Conservation (phyloP, 2,797 vertebrate species). For the Sitta carolinensis region DNA sequence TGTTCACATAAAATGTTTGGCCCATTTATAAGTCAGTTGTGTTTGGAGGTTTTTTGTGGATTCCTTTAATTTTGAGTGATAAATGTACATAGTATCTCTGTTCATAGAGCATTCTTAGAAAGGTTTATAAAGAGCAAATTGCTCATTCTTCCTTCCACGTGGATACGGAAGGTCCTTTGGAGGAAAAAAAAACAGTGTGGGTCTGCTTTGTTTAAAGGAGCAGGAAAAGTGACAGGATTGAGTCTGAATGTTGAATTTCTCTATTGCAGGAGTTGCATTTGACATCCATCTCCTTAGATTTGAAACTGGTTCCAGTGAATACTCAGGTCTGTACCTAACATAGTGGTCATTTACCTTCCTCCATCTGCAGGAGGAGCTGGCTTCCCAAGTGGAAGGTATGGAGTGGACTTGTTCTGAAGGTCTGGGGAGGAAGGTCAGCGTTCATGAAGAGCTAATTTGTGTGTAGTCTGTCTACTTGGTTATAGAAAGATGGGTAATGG, state of each 20-base stretch:
- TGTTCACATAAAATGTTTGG: slow-evolving; percentile 28
- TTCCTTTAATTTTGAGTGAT: neutral
- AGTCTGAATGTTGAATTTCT: neutral
- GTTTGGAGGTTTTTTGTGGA: neutral
- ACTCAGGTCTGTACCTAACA: neutral
- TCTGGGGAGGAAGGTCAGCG: neutral
- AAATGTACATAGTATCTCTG: neutral
- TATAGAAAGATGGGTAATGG: neutral
- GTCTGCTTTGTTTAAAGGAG: neutral
- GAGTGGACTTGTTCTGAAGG: neutral
- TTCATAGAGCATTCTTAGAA: neutral
- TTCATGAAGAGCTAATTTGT: neutral
- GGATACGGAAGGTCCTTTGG: neutral
- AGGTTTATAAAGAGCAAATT: neutral
- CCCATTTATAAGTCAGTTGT: neutral
- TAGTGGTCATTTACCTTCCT: neutral
- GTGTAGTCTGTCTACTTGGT: neutral
- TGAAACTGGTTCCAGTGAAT: neutral
- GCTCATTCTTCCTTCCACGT: neutral
- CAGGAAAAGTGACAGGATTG: neutral
- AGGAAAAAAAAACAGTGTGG: neutral
- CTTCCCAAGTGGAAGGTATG: neutral
- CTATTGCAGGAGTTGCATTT: neutral
- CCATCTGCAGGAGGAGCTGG: neutral
- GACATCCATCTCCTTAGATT: neutral